A percentile compares a stretch with the other conserved stretches of the same genome.
Evolutionary conservation across 2,113 vertebrate genomes (phyloP).

Genomic region (Podarcis raffonei): DNA sequence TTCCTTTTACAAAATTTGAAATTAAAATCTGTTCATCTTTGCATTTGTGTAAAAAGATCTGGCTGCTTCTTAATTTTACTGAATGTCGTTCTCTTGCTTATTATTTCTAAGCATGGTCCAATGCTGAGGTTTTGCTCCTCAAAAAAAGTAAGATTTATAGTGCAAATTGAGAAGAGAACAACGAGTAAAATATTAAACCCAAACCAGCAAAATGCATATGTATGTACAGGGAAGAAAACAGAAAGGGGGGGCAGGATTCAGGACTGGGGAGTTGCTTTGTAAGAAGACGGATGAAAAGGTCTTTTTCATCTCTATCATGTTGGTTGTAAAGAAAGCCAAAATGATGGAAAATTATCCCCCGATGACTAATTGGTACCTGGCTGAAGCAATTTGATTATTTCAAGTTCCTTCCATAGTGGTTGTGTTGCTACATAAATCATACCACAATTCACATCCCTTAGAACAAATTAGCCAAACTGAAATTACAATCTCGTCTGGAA

Average conservation of each 20-base stretch:
- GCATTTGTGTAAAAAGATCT: slow-evolving; percentile 1
- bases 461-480: slow-evolving; percentile 14
- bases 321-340: neutral
- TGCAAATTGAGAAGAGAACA: neutral
- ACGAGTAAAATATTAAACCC: neutral
- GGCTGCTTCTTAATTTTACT: neutral
- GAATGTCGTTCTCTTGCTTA: neutral
- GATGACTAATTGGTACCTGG: slow-evolving; percentile 1
- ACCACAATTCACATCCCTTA: neutral
- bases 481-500: slow-evolving; percentile 15
- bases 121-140: neutral
- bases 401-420: neutral
- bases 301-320: neutral
- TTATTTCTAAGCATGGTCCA: neutral
- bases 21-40: neutral
- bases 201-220: neutral
- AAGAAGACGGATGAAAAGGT: neutral
- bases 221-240: neutral
- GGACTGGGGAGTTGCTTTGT: neutral
- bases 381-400: slow-evolving; percentile 11
- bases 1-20: neutral
- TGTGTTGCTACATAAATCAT: slow-evolving; percentile 8
- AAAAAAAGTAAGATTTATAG: neutral
- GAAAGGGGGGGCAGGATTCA: neutral
- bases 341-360: neutral